Conservation (phyloP, 2,888 invertebrate species). For the Hirtodrosophila duncani region DNA sequence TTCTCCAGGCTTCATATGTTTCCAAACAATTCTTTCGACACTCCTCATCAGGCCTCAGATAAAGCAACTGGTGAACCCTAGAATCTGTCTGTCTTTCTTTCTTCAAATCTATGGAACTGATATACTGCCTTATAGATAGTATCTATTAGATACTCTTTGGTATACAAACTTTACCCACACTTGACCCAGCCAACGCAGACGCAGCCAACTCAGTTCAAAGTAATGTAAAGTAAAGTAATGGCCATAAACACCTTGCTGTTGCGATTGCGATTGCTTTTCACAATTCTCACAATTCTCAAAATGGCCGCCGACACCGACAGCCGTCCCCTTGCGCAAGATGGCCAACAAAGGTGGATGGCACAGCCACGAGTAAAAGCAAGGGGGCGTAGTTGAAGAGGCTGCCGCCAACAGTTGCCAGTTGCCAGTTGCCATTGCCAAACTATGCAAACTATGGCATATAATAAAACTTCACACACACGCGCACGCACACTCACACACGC, state of each 20-base stretch:
- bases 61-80: too few species aligned
- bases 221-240: background rate
- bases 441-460: constrained; percentile 57
- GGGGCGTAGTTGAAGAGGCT: background rate
- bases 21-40: too few species aligned
- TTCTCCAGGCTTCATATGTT: too few species aligned
- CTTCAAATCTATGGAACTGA: too few species aligned
- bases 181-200: too few species aligned
- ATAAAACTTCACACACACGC: constrained; percentile 31
- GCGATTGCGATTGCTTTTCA: constrained; percentile 5
- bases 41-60: too few species aligned
- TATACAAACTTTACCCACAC: too few species aligned
- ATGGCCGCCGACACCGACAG: constrained; percentile 48
- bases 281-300: constrained; percentile 42
- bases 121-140: too few species aligned
- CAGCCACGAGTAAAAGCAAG: constrained; percentile 31
- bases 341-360: constrained; percentile 45
- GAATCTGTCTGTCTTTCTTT: too few species aligned
- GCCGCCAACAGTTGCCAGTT: constrained; percentile 11
- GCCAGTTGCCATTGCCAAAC: constrained; percentile 66
- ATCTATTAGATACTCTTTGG: too few species aligned
- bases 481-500: constrained; percentile 6
- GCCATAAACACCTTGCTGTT: constrained; percentile 35
- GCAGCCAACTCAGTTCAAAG: too few species aligned
- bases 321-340: constrained; percentile 66